Percentiles rank a stretch among this genome's conserved stretches.
Conservation (phyloP, 2,797 vertebrate species). For the Valencia hispanica region DNA sequence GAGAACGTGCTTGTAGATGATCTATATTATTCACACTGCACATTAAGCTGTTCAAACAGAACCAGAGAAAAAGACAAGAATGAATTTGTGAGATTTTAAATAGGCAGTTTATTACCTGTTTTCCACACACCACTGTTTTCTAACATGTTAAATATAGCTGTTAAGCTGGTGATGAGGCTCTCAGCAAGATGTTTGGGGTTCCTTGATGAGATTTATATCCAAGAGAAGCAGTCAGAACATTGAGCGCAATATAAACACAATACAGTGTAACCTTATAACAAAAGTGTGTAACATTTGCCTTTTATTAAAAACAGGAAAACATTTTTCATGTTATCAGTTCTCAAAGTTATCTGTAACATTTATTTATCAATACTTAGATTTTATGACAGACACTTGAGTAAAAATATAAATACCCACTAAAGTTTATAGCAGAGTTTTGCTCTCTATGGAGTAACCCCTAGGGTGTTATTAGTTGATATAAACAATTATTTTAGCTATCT, state of each 20-base stretch:
- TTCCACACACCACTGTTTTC: neutral
- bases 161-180: neutral
- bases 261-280: no score
- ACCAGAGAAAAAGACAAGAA: neutral
- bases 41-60: neutral
- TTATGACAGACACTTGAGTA: no score
- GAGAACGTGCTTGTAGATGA: neutral
- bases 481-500: no score
- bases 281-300: no score
- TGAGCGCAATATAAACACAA: no score
- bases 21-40: neutral
- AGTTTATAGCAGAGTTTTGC: no score
- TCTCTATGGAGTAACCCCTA: no score
- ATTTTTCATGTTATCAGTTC: no score
- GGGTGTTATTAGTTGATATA: no score
- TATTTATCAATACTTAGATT: no score
- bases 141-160: neutral
- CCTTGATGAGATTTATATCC: neutral
- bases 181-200: neutral
- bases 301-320: no score
- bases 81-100: neutral
- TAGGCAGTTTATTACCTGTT: neutral
- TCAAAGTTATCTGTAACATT: neutral
- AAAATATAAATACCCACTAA: no score
- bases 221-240: neutral